Conservation (phyloP, 2,888 invertebrate species). For the Pandemis heparana region DNA sequence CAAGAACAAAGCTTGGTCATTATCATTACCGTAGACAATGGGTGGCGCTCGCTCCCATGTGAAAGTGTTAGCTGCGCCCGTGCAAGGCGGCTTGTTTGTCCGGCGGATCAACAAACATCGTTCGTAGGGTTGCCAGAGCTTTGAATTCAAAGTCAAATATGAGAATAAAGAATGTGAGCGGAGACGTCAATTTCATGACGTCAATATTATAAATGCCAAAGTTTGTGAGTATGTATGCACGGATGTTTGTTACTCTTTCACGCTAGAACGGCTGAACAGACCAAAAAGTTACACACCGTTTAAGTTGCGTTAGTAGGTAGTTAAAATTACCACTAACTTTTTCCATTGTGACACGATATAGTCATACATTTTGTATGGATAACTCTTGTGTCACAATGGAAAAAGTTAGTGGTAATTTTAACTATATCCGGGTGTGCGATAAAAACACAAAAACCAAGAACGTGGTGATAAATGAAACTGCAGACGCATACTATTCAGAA, state of each 20-base stretch:
- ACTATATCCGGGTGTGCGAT: neutral
- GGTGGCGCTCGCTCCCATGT: conserved; percentile 27
- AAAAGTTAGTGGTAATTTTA: neutral
- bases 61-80: conserved; percentile 21
- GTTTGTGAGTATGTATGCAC: no score
- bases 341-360: no score
- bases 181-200: no score
- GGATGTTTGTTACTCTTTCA: no score
- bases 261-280: no score
- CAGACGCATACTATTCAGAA: conserved; percentile 13
- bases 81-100: conserved; percentile 19
- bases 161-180: no score
- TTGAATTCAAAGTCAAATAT: neutral
- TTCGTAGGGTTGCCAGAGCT: conserved; percentile 15
- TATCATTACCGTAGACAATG: conserved; percentile 23
- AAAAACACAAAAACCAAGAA: neutral
- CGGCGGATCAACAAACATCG: conserved; percentile 45
- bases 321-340: no score
- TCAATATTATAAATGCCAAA: no score
- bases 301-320: no score
- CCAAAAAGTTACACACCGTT: no score
- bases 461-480: neutral
- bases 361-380: no score
- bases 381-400: no score
- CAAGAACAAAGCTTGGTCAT: conserved; percentile 21